Conservation (phyloP, 2,113 vertebrate genomes). For the Cacatua alba region DNA sequence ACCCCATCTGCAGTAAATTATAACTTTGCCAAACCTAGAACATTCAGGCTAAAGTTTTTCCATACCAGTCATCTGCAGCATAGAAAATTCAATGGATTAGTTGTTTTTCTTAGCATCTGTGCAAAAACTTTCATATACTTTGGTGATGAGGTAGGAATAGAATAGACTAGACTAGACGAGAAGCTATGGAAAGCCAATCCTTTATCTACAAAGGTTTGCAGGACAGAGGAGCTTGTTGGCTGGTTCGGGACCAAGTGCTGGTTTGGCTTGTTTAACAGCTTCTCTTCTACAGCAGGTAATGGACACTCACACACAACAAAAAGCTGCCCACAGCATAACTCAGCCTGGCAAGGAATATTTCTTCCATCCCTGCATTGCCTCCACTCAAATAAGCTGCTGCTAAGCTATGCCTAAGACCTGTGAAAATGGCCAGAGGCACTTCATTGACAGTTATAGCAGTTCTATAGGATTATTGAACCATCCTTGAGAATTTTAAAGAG, state of each 20-base stretch:
- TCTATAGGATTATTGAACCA: constrained; percentile 21
- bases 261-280: neutral
- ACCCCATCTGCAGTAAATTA: neutral
- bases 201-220: neutral
- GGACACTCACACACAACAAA: neutral
- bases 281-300: neutral
- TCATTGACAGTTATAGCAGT: neutral
- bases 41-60: neutral
- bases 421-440: constrained; percentile 5
- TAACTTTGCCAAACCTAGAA: neutral
- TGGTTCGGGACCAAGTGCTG: neutral
- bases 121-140: neutral
- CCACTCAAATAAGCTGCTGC: neutral
- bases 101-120: neutral
- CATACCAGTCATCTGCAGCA: neutral
- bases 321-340: neutral
- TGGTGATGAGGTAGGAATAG: neutral
- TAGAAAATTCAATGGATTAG: neutral
- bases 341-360: neutral
- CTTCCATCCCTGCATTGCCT: neutral
- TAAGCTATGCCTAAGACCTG: neutral
- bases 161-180: neutral
- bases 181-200: neutral
- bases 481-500: neutral
- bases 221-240: neutral